phyloP scores from a whole-genome alignment of 2,113 vertebrate species.

The Ophthalmolycus amberensis region DNA sequence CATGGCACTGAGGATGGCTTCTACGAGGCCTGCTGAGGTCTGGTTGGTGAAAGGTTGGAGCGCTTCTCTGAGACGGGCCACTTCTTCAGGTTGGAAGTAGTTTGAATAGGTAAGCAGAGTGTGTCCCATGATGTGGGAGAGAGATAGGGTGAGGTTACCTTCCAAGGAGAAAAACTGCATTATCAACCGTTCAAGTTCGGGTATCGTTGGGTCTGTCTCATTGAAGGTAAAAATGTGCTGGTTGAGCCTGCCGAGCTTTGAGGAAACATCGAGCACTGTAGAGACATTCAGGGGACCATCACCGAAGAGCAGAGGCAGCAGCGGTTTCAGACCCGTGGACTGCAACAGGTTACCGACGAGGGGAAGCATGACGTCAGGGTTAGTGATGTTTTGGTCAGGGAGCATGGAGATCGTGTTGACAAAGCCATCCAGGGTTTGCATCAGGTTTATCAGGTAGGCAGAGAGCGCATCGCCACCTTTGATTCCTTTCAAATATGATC shows the following conservation, averaged over 20 bases:
- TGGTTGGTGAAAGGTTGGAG: slow-evolving; percentile 71
- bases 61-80: slow-evolving; percentile 54
- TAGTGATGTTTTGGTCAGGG: slow-evolving; percentile 54
- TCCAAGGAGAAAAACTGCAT: slow-evolving; percentile 69
- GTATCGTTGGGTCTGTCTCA: slow-evolving; percentile 61
- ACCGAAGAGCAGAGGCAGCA: slow-evolving; percentile 63
- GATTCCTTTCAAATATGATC: slow-evolving; percentile 49
- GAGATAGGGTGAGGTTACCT: slow-evolving; percentile 64
- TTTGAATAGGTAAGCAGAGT: slow-evolving; percentile 65
- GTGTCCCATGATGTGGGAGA: slow-evolving; percentile 71
- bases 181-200: slow-evolving; percentile 66
- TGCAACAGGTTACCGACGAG: slow-evolving; percentile 62
- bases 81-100: slow-evolving; percentile 57
- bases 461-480: slow-evolving; percentile 52
- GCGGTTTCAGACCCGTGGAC: slow-evolving; percentile 65
- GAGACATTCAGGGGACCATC: slow-evolving; percentile 51
- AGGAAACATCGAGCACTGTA: slow-evolving; percentile 47
- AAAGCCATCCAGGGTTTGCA: slow-evolving; percentile 56
- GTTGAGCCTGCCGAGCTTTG: slow-evolving; percentile 60
- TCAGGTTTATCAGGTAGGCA: slow-evolving; percentile 59
- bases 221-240: slow-evolving; percentile 70
- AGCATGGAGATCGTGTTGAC: slow-evolving; percentile 20
- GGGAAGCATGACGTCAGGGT: slow-evolving; percentile 45
- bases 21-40: slow-evolving; percentile 62
- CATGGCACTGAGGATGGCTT: slow-evolving; percentile 69